Evolutionary conservation across 2,797 vertebrate species (phyloP).

Genomic region (Brotula barbata): DNA sequence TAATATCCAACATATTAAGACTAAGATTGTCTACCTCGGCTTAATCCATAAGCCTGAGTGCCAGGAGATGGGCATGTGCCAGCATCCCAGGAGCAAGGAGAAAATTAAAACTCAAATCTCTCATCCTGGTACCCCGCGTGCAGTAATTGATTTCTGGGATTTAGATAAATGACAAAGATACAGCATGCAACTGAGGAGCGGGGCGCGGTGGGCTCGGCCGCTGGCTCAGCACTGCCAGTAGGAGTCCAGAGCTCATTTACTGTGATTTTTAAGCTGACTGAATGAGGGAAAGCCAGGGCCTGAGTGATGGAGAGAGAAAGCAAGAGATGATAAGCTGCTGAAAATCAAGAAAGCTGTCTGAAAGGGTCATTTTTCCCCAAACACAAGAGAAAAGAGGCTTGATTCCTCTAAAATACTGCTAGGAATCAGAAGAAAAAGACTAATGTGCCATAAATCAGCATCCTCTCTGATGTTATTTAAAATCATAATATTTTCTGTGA

Average conservation of each 20-base stretch:
- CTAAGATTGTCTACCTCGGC: conserved; percentile 49
- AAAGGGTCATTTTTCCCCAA: conserved; percentile 1
- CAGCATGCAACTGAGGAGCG: conserved; percentile 23
- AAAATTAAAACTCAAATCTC: conserved; percentile 63
- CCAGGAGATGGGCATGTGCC: conserved; percentile 40
- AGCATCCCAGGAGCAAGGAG: conserved; percentile 40
- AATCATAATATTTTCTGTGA: no score
- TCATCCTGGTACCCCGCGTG: conserved; percentile 41
- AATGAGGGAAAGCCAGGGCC: conserved; percentile 18
- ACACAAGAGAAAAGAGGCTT: conserved; percentile 14
- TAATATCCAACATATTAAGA: conserved; percentile 48
- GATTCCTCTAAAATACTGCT: no score
- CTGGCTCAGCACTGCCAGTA: conserved; percentile 50
- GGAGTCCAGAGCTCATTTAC: conserved; percentile 49
- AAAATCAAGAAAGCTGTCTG: conserved; percentile 9
- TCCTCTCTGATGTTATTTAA: no score
- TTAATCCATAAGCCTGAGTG: conserved; percentile 52
- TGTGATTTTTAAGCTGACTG: conserved; percentile 28
- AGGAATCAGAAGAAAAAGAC: no score
- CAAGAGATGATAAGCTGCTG: conserved; percentile 19
- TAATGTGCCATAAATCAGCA: no score
- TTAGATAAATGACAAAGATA: conserved; percentile 73
- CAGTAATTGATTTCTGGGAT: conserved; percentile 72
- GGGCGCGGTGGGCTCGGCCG: conserved; percentile 26
- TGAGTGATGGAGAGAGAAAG: conserved; percentile 13